These are phyloP conservation scores for Sebastes cheni DNA, from an alignment of 2,797 vertebrate species.

Conservation along the genomic window DNA sequence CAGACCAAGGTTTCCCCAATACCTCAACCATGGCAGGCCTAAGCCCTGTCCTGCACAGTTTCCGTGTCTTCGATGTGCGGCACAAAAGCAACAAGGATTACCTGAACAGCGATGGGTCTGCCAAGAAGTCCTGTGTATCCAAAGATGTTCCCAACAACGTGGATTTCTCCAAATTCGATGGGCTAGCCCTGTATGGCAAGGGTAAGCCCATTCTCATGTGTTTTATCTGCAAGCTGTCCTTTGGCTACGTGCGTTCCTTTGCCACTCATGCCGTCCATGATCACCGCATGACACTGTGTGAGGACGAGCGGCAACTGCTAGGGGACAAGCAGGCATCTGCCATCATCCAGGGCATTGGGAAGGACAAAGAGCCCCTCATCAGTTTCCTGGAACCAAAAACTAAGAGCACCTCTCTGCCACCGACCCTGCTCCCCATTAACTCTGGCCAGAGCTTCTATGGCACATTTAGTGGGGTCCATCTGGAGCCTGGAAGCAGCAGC, in stretches of 20 bases:
- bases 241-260: slow-evolving; percentile 97
- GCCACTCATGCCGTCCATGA: slow-evolving; percentile 99
- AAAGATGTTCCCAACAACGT: slow-evolving; percentile 99
- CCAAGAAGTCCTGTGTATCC: slow-evolving; percentile 99
- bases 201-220: slow-evolving; percentile 99
- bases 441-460: slow-evolving; percentile 99
- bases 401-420: slow-evolving; percentile 94
- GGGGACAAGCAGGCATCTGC: slow-evolving; percentile 98
- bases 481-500: slow-evolving; percentile 87
- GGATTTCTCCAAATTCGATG: slow-evolving; percentile 99
- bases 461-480: slow-evolving; percentile 97
- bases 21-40: slow-evolving; percentile 98
- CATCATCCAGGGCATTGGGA: slow-evolving; percentile 99
- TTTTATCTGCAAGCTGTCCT: slow-evolving; percentile 99
- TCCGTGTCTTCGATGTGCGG: slow-evolving; percentile 99
- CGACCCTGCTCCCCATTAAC: slow-evolving; percentile 92
- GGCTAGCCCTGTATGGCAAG: slow-evolving; percentile 98
- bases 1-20: slow-evolving; percentile 99
- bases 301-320: slow-evolving; percentile 96
- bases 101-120: slow-evolving; percentile 99
- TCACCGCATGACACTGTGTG: slow-evolving; percentile 98
- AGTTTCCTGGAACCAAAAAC: slow-evolving; percentile 99
- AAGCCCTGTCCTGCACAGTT: slow-evolving; percentile 99
- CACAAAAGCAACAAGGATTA: slow-evolving; percentile 99
- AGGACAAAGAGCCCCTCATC: slow-evolving; percentile 99